Evolutionary conservation across 2,888 invertebrate species (phyloP), one percentile per base, ranked within the genome.

Genomic region (Hyposoter didymator): DNA sequence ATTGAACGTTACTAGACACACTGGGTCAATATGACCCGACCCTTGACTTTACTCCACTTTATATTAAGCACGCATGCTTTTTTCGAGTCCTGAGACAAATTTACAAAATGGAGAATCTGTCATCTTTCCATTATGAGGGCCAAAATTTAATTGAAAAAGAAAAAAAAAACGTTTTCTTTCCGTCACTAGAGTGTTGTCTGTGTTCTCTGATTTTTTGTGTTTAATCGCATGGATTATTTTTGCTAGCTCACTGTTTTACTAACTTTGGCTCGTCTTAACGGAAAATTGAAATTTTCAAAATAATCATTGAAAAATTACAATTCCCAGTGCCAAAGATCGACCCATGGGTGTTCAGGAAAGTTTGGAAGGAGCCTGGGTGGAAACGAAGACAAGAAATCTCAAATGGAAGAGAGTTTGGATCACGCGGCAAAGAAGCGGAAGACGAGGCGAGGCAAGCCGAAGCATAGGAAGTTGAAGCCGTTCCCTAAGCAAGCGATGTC

Each of bases 391-490:
- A 89, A 88, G 7, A 78, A 78, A 66, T 88, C 90, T 43, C 90
- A 90, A 1, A 86, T 89, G 19, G 93, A 94, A 6, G 93, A 93
- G 67, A 94, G 94, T 75, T 91, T 92, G 85, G 95, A 94, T 88
- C 92, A 93, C 5, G 90, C 92, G 28, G 91, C 93, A 66, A 95
- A 95, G 90, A 96, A 96, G 93, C 96, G 96, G 91, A 97, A 96
- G 92, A 96, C 97, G 73, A 94, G 97, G 85, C 96, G 97, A 95
- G 96, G 97, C 91, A 97, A 97, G 95, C 95, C 96, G 84, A 96
- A 96, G 94, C 95, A 96, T 84, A 96, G 96, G 93, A 95, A 96
- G 86, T 94, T 95, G 92, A 97, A 97, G 94, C 97, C 97, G 0
- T 97, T 96, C 93, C 94, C 95, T 64, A 96, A 96, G 88, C 90